Evolutionary conservation across 2,797 vertebrate genomes (phyloP).

Genomic region (Argya squamiceps): DNA sequence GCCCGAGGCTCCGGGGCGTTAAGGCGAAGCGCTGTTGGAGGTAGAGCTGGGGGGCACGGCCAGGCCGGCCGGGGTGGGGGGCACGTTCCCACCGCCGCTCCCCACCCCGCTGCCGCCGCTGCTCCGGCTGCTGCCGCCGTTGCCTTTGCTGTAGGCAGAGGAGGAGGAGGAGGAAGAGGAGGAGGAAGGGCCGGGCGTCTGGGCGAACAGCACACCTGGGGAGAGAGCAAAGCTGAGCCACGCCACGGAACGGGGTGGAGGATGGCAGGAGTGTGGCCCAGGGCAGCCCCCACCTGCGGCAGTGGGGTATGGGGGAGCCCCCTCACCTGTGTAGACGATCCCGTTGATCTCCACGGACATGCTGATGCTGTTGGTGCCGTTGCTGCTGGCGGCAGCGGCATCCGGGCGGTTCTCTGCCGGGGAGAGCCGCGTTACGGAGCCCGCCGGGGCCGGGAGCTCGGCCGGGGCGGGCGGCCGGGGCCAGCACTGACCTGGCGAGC

Average conservation of each 20-base stretch:
- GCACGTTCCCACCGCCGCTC: neutral
- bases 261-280: fast-evolving
- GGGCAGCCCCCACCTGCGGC: neutral
- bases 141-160: constrained; percentile 77
- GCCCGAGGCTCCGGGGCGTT: constrained; percentile 68
- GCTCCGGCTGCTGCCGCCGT: neutral
- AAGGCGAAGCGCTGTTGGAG: constrained; percentile 91
- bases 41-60: constrained; percentile 85
- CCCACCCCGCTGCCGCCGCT: neutral
- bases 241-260: fast-evolving
- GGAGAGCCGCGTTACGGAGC: neutral
- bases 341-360: constrained; percentile 98
- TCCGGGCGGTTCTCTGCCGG: constrained; percentile 85
- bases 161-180: constrained; percentile 77
- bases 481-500: constrained; percentile 48
- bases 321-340: constrained; percentile 90
- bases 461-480: neutral
- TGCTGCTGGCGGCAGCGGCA: constrained; percentile 78
- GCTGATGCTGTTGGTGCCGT: constrained; percentile 92
- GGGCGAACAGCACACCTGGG: constrained; percentile 92
- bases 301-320: fast-evolving
- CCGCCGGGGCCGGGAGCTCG: neutral
- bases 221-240: neutral
- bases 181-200: constrained; percentile 81
- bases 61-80: constrained; percentile 42